These are phyloP conservation scores for Steinernema carpocapsae DNA, from an alignment of 2,888 invertebrate species.

Conservation along the genomic window DNA sequence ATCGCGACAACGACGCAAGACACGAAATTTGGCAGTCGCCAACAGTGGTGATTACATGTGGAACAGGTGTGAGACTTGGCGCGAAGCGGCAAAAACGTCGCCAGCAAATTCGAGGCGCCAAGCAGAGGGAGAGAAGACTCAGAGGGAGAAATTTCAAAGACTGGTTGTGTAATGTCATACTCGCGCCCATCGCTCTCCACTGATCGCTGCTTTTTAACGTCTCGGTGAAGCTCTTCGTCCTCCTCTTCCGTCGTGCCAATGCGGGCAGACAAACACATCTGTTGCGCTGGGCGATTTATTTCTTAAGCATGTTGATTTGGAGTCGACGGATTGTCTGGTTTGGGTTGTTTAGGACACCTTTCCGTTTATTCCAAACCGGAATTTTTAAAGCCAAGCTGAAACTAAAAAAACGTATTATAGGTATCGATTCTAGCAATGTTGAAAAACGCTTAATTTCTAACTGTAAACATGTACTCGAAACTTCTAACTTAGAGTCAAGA, in stretches of 20 bases:
- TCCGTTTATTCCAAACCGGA: too few species aligned
- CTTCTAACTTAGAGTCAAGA: too few species aligned
- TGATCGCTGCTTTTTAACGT: background rate
- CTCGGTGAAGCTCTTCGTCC: too few species aligned
- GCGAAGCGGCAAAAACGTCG: slow-evolving; percentile 30
- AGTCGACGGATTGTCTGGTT: too few species aligned
- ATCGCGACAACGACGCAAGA: too few species aligned
- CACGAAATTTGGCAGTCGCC: too few species aligned
- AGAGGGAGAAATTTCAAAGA: slow-evolving; percentile 15
- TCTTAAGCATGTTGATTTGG: background rate
- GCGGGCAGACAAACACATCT: slow-evolving; percentile 14
- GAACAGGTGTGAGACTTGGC: slow-evolving; percentile 31
- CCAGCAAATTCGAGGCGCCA: background rate
- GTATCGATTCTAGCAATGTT: too few species aligned
- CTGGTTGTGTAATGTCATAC: slow-evolving; percentile 30
- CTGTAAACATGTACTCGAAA: too few species aligned
- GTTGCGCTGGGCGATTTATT: background rate
- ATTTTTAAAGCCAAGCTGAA: too few species aligned
- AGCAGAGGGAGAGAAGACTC: slow-evolving; percentile 7
- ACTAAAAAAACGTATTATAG: too few species aligned
- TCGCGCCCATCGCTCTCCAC: background rate
- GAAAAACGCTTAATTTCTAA: too few species aligned
- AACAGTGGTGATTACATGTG: background rate
- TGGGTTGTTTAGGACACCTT: too few species aligned
- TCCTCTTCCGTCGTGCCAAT: slow-evolving; percentile 6